A percentile compares a stretch with the other conserved stretches of the same genome.
These are phyloP conservation scores for Drosophila meridionalis DNA, from an alignment of 2,888 invertebrate genomes.

Conservation along the genomic window DNA sequence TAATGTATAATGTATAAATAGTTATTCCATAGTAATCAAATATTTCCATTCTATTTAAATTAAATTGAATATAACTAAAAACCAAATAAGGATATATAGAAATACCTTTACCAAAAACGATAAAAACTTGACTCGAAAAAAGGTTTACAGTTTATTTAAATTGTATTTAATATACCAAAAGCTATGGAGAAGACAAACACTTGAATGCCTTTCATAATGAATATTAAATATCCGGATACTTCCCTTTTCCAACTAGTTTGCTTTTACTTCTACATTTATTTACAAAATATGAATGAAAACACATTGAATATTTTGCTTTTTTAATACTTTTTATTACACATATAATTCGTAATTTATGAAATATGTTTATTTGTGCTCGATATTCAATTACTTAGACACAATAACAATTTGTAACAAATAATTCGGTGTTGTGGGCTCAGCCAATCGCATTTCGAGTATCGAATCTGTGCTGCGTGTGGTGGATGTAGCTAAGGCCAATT, in stretches of 20 bases:
- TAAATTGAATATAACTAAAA: not conserved
- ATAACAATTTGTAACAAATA: slow-evolving; percentile 55
- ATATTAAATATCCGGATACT: not conserved
- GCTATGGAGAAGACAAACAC: not conserved
- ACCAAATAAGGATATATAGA: not conserved
- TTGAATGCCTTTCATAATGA: not conserved
- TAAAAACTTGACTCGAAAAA: no score
- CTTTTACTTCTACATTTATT: not conserved
- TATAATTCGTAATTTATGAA: slow-evolving; percentile 64
- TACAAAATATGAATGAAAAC: not conserved
- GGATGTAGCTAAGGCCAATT: slow-evolving; percentile 15
- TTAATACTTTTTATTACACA: slow-evolving; percentile 71
- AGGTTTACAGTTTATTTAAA: not conserved
- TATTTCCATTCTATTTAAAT: not conserved
- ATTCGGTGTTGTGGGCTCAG: slow-evolving; percentile 27
- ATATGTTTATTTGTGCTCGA: slow-evolving; percentile 50
- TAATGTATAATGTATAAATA: not conserved
- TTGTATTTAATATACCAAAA: not conserved
- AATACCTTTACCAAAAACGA: no score
- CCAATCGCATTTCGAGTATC: slow-evolving; percentile 44
- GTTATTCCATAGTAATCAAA: not conserved
- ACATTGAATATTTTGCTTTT: slow-evolving; percentile 36
- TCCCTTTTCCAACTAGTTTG: not conserved
- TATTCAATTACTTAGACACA: slow-evolving; percentile 32
- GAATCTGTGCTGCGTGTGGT: slow-evolving; percentile 27